Percentiles rank a stretch among this genome's conserved stretches.
phyloP scores from a whole-genome alignment of 2,113 vertebrate species.

The Promerops cafer region DNA sequence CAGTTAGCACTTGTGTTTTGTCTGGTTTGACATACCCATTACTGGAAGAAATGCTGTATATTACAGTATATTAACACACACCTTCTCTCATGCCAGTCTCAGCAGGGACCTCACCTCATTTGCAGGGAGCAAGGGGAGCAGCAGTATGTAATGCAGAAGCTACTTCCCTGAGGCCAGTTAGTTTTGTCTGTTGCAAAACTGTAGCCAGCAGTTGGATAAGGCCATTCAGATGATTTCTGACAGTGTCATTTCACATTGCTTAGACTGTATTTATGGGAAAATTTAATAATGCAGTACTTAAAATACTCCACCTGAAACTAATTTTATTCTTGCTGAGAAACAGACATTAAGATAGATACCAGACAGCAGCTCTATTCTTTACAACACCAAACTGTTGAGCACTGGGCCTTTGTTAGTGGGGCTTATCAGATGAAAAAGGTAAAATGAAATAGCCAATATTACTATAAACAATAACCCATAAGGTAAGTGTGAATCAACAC shows the following conservation, averaged over 20 bases:
- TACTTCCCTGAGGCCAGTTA: background rate
- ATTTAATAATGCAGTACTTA: background rate
- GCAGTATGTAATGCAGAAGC: background rate
- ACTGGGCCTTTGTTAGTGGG: background rate
- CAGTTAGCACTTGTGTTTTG: background rate
- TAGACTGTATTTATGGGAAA: background rate
- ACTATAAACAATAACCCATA: background rate
- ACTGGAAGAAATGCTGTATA: background rate
- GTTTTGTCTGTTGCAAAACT: background rate
- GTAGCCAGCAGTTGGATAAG: fast-evolving
- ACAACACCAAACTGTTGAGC: background rate
- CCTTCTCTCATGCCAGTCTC: background rate
- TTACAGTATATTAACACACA: background rate
- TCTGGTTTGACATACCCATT: background rate
- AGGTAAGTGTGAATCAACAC: background rate
- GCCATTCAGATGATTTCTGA: background rate
- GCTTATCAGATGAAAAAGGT: background rate
- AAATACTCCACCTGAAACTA: background rate
- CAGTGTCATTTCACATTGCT: background rate
- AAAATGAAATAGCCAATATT: background rate
- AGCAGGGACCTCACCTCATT: background rate
- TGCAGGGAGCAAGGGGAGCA: background rate
- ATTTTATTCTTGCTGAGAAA: background rate
- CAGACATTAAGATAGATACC: background rate
- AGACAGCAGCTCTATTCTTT: background rate